A percentile compares a stretch with the other conserved stretches of the same genome.
These are phyloP conservation scores for Sakesphorus luctuosus DNA, from an alignment of 2,113 vertebrate genomes.

Conservation along the genomic window DNA sequence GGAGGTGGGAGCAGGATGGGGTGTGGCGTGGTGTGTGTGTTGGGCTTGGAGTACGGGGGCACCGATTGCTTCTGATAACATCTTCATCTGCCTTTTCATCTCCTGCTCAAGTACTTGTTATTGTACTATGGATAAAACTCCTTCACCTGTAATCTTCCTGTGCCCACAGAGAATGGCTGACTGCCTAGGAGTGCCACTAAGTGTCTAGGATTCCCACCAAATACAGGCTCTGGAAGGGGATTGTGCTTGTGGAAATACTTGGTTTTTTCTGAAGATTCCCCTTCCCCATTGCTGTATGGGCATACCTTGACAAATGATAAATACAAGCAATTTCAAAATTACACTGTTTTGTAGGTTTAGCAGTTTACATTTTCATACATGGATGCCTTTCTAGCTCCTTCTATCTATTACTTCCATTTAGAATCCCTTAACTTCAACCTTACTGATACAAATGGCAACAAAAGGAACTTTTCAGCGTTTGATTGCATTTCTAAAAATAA, in stretches of 20 bases:
- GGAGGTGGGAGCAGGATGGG: neutral
- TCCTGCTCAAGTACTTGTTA: neutral
- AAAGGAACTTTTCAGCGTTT: neutral
- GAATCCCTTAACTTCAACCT: neutral
- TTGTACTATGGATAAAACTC: neutral
- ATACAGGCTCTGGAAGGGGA: neutral
- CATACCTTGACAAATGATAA: neutral
- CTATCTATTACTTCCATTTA: neutral
- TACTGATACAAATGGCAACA: neutral
- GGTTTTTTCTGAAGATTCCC: neutral
- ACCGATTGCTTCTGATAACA: neutral
- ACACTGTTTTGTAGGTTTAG: neutral
- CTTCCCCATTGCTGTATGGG: neutral
- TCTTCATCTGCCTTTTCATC: neutral
- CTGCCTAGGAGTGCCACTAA: neutral
- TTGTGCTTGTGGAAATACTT: neutral
- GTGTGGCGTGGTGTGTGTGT: neutral
- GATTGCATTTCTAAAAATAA: neutral
- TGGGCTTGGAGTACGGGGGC: neutral
- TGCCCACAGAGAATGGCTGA: neutral
- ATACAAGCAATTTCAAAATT: neutral
- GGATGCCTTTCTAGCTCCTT: neutral
- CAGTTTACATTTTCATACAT: neutral
- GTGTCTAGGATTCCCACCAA: neutral
- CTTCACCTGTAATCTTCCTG: neutral